phyloP scores from a whole-genome alignment of 2,888 invertebrate species.

The Ennomos fuscantarius region DNA sequence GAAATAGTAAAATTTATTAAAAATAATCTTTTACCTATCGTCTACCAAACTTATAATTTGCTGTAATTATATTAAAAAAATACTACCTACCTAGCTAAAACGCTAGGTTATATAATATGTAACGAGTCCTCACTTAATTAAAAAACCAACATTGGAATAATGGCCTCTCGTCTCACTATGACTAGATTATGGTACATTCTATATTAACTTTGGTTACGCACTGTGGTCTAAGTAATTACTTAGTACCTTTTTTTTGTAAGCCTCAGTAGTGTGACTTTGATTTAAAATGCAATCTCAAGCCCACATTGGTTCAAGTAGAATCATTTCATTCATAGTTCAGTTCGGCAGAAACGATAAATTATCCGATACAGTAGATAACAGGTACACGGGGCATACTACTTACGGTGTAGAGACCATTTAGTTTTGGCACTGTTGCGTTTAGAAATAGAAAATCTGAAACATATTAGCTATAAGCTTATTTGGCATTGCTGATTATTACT shows the following conservation, averaged over 20 bases:
- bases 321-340: too few relatives aligned
- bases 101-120: background rate
- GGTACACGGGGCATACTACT: too few relatives aligned
- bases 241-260: slow-evolving; percentile 2
- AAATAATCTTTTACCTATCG: background rate
- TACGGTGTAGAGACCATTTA: too few relatives aligned
- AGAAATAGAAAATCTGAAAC: too few relatives aligned
- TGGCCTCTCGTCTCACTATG: background rate
- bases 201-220: slow-evolving; percentile 7
- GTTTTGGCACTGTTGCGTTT: too few relatives aligned
- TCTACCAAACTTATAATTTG: background rate
- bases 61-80: background rate
- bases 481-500: background rate
- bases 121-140: too few relatives aligned
- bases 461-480: background rate
- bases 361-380: too few relatives aligned
- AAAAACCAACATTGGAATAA: slow-evolving; percentile 3
- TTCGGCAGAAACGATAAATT: too few relatives aligned
- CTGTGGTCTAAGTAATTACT: slow-evolving; percentile 14
- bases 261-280: background rate
- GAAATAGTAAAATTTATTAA: slow-evolving; percentile 3
- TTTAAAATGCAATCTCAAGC: background rate
- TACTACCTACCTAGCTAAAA: slow-evolving; percentile 12
- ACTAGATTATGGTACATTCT: slow-evolving; percentile 3
- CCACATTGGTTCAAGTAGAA: too few relatives aligned